Evolutionary conservation across 2,797 vertebrate genomes (phyloP), one percentile per base, ranked within the genome.

Genomic region (Lutjanus campechanus): DNA sequence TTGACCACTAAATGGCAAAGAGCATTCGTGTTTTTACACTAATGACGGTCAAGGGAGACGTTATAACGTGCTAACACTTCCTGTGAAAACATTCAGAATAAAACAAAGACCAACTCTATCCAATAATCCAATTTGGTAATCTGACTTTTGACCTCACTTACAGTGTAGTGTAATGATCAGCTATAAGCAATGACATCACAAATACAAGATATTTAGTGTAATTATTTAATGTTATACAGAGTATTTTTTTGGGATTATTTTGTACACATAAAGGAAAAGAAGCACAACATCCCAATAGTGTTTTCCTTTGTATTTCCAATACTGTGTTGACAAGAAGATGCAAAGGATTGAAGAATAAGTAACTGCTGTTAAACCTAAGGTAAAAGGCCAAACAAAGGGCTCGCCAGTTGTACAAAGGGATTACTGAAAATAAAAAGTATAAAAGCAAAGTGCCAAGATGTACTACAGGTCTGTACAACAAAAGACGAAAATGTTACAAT

Each of bases 181-280:
- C 36, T 3, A 20, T 41, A 43, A 36, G 4, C 9, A 84, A 77
- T 64, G 66, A 72, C 22, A 79, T 54, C 56, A 67, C 68, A 70
- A 60, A 62, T 29, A 43, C 36, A 61, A 53, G 1, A 64, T 22
- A 75, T 76, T 89, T 89, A 91, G 87, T 91, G 83, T 89, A 74
- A 85, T 85, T 90, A 87, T 95, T 95, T 93, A 92, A 92, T 94
- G 84, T 92, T 90, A 91, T 87, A 93, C 92, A 93, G 83, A 84
- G 71, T 92, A 67, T 41, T 73, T 79, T 81, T 81, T 85, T 50
- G 60, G 77, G 74, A 83, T 90, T 88, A 86, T 76, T 92, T 89
- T 88, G 83, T 89, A 93, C 89, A 93, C 77, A 88, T 80, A 84
- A 90, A 90, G 76, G 51, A 84, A 91, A 90, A 88, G 36, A 85